Conservation (phyloP, 2,797 vertebrate species). For the Hemibagrus guttatus region DNA sequence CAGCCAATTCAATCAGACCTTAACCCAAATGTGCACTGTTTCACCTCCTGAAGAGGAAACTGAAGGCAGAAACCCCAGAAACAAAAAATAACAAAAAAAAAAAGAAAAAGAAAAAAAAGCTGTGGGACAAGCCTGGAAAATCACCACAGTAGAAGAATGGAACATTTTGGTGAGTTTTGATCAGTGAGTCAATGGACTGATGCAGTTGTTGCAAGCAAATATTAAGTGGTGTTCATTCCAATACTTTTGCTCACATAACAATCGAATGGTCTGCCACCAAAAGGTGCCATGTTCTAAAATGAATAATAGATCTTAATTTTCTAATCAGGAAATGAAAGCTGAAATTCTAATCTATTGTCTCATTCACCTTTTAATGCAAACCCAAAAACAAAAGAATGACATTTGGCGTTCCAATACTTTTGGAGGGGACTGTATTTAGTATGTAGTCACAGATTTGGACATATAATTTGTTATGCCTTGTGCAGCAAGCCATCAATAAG, state of each 20-base stretch:
- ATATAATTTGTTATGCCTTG: not conserved
- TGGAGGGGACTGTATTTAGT: not conserved
- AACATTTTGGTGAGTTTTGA: too few species aligned
- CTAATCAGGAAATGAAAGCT: not conserved
- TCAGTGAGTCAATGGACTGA: too few species aligned
- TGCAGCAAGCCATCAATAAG: not conserved
- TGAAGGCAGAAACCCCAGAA: too few species aligned
- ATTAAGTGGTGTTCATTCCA: not conserved
- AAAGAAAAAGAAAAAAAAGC: too few species aligned
- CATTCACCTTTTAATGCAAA: not conserved
- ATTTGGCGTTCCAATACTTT: not conserved
- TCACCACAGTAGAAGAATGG: too few species aligned
- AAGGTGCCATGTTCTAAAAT: not conserved
- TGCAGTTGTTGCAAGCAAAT: not conserved
- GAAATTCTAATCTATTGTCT: not conserved
- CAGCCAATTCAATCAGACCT: not conserved
- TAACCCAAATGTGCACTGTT: not conserved
- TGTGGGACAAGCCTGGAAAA: too few species aligned
- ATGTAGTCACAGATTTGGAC: not conserved
- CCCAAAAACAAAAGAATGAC: not conserved
- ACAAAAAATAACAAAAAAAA: too few species aligned
- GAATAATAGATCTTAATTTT: not conserved
- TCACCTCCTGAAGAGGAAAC: too few species aligned
- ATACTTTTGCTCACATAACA: not conserved
- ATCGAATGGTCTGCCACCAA: not conserved